Percentiles rank a stretch among this genome's conserved stretches.
phyloP scores from a whole-genome alignment of 2,888 invertebrate genomes.

The Glomeris marginata region DNA sequence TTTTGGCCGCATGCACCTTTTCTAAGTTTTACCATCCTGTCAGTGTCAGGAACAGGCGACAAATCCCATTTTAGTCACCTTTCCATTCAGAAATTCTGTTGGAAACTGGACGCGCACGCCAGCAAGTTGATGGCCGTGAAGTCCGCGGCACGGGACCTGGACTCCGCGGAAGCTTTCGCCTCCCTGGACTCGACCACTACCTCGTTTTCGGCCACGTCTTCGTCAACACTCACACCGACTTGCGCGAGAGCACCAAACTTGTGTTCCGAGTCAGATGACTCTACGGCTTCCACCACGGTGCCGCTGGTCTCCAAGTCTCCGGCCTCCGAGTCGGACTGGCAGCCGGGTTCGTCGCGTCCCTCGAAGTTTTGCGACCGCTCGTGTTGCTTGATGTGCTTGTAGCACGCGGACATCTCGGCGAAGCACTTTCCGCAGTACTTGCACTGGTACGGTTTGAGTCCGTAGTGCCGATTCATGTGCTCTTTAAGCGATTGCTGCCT shows the following conservation, averaged over 20 bases:
- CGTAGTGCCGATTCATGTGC: conserved; percentile 30
- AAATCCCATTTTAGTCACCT: background rate
- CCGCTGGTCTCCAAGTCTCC: background rate
- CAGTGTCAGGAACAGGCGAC: no score
- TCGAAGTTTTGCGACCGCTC: conserved; percentile 16
- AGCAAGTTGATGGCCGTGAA: conserved; percentile 18
- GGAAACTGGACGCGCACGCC: conserved; percentile 15
- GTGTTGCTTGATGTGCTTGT: conserved; percentile 25
- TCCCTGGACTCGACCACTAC: no score
- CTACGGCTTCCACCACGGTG: conserved; percentile 4
- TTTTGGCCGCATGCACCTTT: no score
- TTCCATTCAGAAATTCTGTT: conserved; percentile 14
- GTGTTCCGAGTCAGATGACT: background rate
- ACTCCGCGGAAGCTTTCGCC: no score
- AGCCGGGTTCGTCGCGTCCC: background rate
- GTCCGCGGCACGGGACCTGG: conserved; percentile 8
- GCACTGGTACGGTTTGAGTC: conserved; percentile 28
- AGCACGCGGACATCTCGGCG: conserved; percentile 24
- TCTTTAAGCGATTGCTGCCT: conserved; percentile 30
- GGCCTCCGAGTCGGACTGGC: background rate
- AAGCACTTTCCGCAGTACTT: conserved; percentile 26
- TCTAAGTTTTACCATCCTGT: no score
- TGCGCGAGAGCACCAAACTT: no score
- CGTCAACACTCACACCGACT: no score
- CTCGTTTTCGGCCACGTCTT: no score